A percentile compares a stretch with the other conserved stretches of the same genome.
phyloP scores from a whole-genome alignment of 2,797 vertebrate genomes.

The Ibycter americanus region DNA sequence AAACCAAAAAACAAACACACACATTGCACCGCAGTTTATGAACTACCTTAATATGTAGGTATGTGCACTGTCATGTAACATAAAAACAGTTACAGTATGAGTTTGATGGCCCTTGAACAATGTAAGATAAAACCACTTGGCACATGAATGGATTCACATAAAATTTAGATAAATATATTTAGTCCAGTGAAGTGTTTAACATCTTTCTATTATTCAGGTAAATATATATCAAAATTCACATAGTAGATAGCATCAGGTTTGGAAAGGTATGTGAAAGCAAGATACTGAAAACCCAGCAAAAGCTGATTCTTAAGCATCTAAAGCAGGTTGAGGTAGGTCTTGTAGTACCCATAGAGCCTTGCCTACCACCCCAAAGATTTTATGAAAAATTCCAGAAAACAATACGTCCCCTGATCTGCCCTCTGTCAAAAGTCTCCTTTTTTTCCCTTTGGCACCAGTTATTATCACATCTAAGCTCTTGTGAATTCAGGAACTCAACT shows the following conservation, averaged over 20 bases:
- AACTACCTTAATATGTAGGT: background rate
- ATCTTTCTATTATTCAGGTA: background rate
- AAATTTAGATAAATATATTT: background rate
- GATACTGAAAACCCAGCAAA: background rate
- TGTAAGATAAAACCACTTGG: background rate
- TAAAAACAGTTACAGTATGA: background rate
- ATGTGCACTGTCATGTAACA: background rate
- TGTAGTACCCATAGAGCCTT: background rate
- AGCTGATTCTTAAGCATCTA: background rate
- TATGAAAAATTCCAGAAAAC: background rate
- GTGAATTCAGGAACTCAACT: background rate
- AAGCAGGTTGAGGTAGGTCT: background rate
- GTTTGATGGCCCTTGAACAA: background rate
- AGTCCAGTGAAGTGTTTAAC: background rate
- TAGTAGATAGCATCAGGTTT: background rate
- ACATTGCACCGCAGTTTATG: background rate
- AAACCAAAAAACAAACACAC: fast-evolving
- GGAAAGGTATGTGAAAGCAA: background rate
- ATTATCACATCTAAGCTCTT: background rate
- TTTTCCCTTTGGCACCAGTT: background rate
- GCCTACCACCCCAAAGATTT: background rate
- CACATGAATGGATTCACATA: background rate
- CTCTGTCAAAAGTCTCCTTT: background rate
- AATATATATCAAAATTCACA: background rate
- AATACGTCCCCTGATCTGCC: background rate